Evolutionary conservation across 1,140 invertebrate genomes (phyloP).

Genomic region (Drosophila biarmipes): DNA sequence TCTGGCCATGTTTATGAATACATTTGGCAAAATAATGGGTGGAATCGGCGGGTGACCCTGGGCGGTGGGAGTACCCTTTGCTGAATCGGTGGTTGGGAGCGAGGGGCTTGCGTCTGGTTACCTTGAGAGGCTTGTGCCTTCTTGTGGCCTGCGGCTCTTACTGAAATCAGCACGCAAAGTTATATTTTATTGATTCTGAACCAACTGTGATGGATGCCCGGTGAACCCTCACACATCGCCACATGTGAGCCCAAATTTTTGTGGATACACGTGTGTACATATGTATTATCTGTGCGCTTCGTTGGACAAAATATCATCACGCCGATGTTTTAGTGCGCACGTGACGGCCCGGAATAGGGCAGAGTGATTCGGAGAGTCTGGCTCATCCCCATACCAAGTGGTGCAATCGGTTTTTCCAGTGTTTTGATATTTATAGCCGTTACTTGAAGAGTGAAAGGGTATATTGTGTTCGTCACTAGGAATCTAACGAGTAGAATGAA

Average conservation of each 20-base stretch:
- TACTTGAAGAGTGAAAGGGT: no score
- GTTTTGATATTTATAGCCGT: no score
- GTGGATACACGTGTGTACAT: neutral
- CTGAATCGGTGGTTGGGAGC: conserved; percentile 6
- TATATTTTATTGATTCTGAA: conserved; percentile 82
- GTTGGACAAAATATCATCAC: conserved; percentile 72
- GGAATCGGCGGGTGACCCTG: neutral
- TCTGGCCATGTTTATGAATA: conserved; percentile 77
- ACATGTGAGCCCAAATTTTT: neutral
- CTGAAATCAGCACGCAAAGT: conserved; percentile 79
- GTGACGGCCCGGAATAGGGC: conserved; percentile 54
- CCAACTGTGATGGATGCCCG: conserved; percentile 71
- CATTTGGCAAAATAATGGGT: conserved; percentile 48
- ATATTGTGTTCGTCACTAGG: no score
- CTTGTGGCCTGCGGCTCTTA: conserved; percentile 46
- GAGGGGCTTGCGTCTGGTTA: conserved; percentile 25
- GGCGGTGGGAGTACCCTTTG: neutral
- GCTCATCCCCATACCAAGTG: conserved; percentile 35
- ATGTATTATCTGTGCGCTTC: conserved; percentile 53
- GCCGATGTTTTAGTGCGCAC: conserved; percentile 77
- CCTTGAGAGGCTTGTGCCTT: conserved; percentile 55
- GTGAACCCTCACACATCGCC: neutral
- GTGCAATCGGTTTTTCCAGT: conserved; percentile 59
- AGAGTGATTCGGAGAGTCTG: conserved; percentile 9
- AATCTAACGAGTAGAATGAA: no score